A percentile compares a stretch with the other conserved stretches of the same genome.
These are phyloP conservation scores for Garrulus glandarius DNA, from an alignment of 2,797 vertebrate species.

Conservation along the genomic window DNA sequence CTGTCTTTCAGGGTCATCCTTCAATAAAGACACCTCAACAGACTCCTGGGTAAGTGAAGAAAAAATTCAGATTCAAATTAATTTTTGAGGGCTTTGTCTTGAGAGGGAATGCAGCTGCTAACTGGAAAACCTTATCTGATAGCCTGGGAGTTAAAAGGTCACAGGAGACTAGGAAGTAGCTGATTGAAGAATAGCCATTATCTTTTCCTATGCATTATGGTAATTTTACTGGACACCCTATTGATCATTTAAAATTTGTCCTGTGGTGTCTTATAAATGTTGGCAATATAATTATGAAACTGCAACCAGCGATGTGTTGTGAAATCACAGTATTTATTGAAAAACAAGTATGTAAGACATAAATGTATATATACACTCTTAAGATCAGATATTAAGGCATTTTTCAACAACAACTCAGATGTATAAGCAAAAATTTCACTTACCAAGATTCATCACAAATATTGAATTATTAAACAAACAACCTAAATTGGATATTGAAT, in stretches of 20 bases:
- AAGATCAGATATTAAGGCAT: not conserved
- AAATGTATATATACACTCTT: not conserved
- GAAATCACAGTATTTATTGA: not conserved
- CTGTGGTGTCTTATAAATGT: not conserved
- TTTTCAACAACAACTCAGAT: not conserved
- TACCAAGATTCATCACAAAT: not conserved
- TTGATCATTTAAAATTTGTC: not conserved
- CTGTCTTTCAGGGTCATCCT: not conserved
- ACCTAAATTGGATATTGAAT: conserved; percentile 21
- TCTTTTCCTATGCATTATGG: not conserved
- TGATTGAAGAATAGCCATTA: conserved; percentile 2
- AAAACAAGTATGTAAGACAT: not conserved
- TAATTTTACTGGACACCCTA: not conserved
- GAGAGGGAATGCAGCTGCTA: conserved; percentile 6
- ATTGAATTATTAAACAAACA: conserved; percentile 40
- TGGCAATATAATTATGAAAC: not conserved
- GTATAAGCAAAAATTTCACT: not conserved
- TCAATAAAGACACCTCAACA: not conserved
- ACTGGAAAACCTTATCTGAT: not conserved
- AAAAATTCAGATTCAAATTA: not conserved
- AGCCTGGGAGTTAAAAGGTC: conserved; percentile 8
- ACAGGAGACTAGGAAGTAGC: not conserved
- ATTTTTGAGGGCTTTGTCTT: conserved; percentile 9
- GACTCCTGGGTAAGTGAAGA: not conserved
- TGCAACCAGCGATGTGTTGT: not conserved